Conservation (phyloP, 2,797 vertebrate genomes). For the Centropyge bicolor region DNA sequence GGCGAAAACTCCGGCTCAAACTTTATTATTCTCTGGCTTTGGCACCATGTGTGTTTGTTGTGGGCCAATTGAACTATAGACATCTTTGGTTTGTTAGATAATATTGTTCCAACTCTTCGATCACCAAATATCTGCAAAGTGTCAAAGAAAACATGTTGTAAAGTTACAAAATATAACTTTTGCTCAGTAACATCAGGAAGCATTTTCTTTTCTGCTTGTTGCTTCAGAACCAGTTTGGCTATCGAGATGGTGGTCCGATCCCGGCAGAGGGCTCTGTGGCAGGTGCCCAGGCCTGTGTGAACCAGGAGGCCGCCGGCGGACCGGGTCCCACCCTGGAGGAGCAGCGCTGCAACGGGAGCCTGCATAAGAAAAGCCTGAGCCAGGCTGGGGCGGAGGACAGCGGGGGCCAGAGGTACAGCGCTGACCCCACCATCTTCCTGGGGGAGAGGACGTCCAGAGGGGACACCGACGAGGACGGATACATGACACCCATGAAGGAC, state of each 20-base stretch:
- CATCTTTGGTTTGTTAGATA: constrained; percentile 24
- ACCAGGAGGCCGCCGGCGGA: constrained; percentile 83
- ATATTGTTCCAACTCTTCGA: neutral
- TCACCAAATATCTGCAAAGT: neutral
- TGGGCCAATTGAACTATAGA: constrained; percentile 8
- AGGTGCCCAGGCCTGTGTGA: constrained; percentile 79
- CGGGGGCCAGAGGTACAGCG: constrained; percentile 93
- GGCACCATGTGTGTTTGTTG: constrained; percentile 11
- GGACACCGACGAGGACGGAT: constrained; percentile 92
- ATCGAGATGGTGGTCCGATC: constrained; percentile 88
- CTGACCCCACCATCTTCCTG: constrained; percentile 93
- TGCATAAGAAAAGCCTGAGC: constrained; percentile 88
- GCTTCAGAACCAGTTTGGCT: constrained; percentile 94
- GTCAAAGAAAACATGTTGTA: neutral
- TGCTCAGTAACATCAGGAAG: neutral
- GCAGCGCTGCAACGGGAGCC: constrained; percentile 91
- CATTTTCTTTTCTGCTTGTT: neutral
- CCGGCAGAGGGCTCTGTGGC: constrained; percentile 59
- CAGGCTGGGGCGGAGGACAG: constrained; percentile 87
- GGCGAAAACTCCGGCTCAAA: constrained; percentile 20
- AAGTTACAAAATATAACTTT: neutral
- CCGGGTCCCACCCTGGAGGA: constrained; percentile 88
- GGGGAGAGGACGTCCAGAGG: constrained; percentile 87
- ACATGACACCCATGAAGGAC: constrained; percentile 96
- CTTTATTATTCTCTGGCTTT: constrained; percentile 33